Evolutionary conservation across 1,140 invertebrate species (phyloP), one percentile per base, ranked within the genome.

Genomic region (Drosophila micromelanica): DNA sequence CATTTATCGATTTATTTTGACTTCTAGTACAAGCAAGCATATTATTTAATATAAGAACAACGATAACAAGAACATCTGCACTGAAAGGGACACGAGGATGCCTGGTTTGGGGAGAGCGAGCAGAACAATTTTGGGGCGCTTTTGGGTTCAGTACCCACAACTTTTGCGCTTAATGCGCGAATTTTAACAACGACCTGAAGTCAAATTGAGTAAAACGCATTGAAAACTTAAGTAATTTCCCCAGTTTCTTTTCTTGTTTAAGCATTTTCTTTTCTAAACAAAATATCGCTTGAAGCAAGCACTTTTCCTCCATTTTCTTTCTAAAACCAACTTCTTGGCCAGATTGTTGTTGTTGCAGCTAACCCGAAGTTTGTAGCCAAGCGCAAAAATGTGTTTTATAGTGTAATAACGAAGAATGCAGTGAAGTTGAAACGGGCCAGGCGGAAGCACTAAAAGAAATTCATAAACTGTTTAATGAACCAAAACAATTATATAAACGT

Each of bases 1-100:
- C 68, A 90, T 78, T 73, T 89, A 89, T 89, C 85, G 84, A 90
- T 89, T 89, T 90, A 84, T 89, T 89, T 89, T 90, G 85, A 84
- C 85, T 89, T 90, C 73, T 65, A 77, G 71, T 64, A 82, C 71
- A 74, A 77, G 65, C 62, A 56, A 59, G 32, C 76, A 67, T 76
- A 72, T 80, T 87, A 82, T 87, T 87, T 82, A 87, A 87, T 87
- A 87, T 82, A 89, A 89, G 69, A 75, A 75, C 48, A 75, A 77
- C 72, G 45, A 77, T 67, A 77, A 75, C 72, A 75, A 55, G 63
- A 67, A 32, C 20, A 71, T 11, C 40, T 20, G 40, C 46, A 73
- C 4, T 15, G n/a, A n/a, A 30, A 42, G 4, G 4, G 32, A 35
- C 49, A 71, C 54, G 57, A 20, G 48, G 12, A 8, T 9, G 56